These are phyloP conservation scores for Sminthurides bifidus DNA, from an alignment of 1,140 invertebrate genomes.

Conservation along the genomic window DNA sequence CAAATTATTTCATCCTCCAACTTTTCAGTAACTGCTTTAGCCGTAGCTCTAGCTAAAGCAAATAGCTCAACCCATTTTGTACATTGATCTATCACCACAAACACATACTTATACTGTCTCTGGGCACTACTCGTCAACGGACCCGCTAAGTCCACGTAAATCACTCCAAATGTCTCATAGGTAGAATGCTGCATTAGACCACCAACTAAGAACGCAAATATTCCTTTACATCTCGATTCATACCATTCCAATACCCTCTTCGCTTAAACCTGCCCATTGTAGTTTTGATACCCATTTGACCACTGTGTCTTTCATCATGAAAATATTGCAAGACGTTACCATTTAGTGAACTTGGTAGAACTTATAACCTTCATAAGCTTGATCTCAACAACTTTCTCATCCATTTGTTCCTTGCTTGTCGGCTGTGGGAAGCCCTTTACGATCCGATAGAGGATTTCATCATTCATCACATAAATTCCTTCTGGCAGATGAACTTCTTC, in stretches of 20 bases:
- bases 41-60: slow-evolving; percentile 4
- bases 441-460: no score
- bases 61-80: slow-evolving; percentile 18
- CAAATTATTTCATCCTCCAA: slow-evolving; percentile 18
- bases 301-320: slow-evolving; percentile 8
- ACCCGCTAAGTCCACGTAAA: slow-evolving; percentile 23
- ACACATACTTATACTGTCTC: background rate
- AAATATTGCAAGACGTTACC: slow-evolving; percentile 4
- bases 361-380: no score
- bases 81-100: no score
- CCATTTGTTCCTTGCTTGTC: no score
- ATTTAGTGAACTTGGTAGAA: slow-evolving; percentile 4
- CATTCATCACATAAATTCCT: no score
- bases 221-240: slow-evolving; percentile 18
- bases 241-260: slow-evolving; percentile 18
- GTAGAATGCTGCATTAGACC: background rate
- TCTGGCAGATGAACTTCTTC: no score
- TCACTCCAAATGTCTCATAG: slow-evolving; percentile 6
- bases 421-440: no score
- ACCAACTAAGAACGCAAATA: slow-evolving; percentile 15
- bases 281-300: slow-evolving; percentile 7
- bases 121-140: slow-evolving; percentile 6
- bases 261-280: background rate
- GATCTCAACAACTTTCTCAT: no score
- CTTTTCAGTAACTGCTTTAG: no score